Percentiles rank a stretch among this genome's conserved stretches.
These are phyloP conservation scores for Elaphurus davidianus DNA, from an alignment of 2,113 vertebrate genomes.

Conservation along the genomic window DNA sequence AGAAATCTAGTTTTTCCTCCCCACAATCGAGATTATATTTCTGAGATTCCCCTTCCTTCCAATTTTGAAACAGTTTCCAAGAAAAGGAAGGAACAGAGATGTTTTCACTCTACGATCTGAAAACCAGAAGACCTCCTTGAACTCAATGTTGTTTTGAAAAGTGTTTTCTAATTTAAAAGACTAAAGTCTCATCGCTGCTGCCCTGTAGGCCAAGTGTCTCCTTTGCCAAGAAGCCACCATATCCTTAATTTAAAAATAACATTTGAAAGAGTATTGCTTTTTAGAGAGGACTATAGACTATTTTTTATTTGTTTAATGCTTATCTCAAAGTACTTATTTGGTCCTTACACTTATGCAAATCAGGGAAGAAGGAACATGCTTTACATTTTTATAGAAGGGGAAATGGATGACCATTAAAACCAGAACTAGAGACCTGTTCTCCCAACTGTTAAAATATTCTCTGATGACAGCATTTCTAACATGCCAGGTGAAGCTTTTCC, in stretches of 20 bases:
- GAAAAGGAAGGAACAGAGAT: neutral
- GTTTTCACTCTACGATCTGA: neutral
- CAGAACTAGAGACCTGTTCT: neutral
- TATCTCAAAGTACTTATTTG: neutral
- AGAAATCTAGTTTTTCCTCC: neutral
- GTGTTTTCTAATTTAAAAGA: neutral
- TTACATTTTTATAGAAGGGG: neutral
- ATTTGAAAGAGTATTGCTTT: neutral
- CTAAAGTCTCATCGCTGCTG: neutral
- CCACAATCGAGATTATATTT: neutral
- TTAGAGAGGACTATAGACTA: neutral
- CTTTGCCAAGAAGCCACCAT: neutral
- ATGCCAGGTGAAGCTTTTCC: neutral
- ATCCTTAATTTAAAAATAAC: neutral
- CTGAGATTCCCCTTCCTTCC: neutral
- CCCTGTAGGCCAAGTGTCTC: neutral
- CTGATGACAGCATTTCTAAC: neutral
- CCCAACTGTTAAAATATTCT: neutral
- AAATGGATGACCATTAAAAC: neutral
- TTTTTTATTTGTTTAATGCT: neutral
- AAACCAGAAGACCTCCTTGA: neutral
- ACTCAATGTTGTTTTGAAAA: neutral
- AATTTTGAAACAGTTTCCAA: slow-evolving; percentile 3
- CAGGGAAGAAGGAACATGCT: neutral
- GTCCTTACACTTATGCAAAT: neutral